Conservation (phyloP, 2,113 vertebrate species). For the Halcyon senegalensis region DNA sequence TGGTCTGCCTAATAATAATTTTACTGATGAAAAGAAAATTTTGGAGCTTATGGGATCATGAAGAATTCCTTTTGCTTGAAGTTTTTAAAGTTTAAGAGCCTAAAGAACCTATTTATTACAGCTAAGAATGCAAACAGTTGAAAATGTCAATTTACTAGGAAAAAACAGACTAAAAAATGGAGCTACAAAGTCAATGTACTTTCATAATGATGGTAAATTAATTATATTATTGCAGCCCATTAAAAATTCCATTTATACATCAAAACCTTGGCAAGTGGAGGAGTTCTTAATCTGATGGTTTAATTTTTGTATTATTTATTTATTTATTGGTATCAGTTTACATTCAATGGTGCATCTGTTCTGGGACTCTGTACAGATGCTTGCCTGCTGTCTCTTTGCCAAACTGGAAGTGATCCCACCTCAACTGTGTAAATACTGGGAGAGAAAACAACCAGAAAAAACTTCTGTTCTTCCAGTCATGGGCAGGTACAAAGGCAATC, state of each 20-base stretch:
- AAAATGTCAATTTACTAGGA: background rate
- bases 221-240: background rate
- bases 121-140: background rate
- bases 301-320: background rate
- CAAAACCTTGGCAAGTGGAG: background rate
- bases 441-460: background rate
- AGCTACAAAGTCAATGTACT: background rate
- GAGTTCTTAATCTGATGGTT: slow-evolving; percentile 20
- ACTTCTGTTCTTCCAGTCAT: background rate
- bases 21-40: background rate
- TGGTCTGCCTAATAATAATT: background rate
- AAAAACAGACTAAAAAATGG: background rate
- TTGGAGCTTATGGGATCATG: background rate
- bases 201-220: slow-evolving; percentile 46
- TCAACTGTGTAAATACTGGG: background rate
- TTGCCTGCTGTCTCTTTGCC: background rate
- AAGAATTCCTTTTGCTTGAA: background rate
- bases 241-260: slow-evolving; percentile 38
- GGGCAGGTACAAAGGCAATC: background rate
- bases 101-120: background rate
- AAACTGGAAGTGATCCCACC: background rate
- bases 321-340: slow-evolving; percentile 2
- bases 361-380: slow-evolving; percentile 14
- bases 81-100: slow-evolving; percentile 3
- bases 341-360: slow-evolving; percentile 3